These are phyloP conservation scores for Andricus quercusramuli DNA, from an alignment of 2,888 invertebrate species.

Conservation along the genomic window DNA sequence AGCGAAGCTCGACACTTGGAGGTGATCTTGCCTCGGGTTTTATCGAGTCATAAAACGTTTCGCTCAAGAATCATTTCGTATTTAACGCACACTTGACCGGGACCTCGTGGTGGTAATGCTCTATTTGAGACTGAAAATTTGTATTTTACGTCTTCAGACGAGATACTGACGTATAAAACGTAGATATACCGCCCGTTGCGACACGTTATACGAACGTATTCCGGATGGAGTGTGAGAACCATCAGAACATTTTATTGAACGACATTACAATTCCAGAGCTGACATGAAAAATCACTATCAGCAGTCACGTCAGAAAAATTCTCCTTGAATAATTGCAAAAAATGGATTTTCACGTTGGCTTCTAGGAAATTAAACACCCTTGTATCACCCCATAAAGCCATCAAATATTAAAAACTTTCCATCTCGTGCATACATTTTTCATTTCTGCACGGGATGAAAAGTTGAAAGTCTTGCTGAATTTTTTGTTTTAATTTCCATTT, in stretches of 20 bases:
- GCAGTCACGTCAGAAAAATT: not conserved
- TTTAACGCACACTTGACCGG: constrained; percentile 62
- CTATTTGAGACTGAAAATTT: constrained; percentile 38
- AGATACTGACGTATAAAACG: constrained; percentile 42
- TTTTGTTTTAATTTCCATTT: no score
- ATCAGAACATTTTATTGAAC: constrained; percentile 29
- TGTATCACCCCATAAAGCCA: not conserved
- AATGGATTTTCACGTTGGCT: not conserved
- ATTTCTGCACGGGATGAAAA: not conserved
- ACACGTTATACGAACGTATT: not conserved
- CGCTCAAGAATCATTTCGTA: constrained; percentile 65
- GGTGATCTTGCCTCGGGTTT: constrained; percentile 58
- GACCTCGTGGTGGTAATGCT: constrained; percentile 24
- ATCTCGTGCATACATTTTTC: not conserved
- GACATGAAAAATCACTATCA: constrained; percentile 36
- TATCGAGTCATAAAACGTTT: constrained; percentile 67
- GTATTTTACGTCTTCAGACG: constrained; percentile 35
- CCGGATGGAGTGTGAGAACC: constrained; percentile 12
- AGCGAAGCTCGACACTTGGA: not conserved
- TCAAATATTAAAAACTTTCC: not conserved
- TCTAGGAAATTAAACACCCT: not conserved
- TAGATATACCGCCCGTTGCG: constrained; percentile 1
- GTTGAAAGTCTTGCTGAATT: no score
- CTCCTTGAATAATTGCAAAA: constrained; percentile 16
- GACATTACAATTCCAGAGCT: constrained; percentile 23